These are phyloP conservation scores for Novumbra hubbsi DNA, from an alignment of 2,797 vertebrate genomes.

Conservation along the genomic window DNA sequence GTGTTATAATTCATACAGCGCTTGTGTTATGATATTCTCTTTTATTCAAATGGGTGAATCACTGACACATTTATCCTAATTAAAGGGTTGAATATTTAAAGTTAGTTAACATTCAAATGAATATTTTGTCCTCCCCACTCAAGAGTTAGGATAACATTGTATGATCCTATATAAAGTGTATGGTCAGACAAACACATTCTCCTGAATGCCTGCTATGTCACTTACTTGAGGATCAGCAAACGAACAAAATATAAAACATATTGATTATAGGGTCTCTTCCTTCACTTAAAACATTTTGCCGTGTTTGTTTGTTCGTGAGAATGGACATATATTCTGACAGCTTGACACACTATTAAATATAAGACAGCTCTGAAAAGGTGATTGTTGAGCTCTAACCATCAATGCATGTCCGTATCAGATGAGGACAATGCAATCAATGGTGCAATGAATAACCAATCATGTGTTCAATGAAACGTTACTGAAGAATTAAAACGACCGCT, in stretches of 20 bases:
- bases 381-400: background rate
- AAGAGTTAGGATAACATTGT: too few species aligned
- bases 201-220: constrained; percentile 7
- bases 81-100: too few species aligned
- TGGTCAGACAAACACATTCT: background rate
- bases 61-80: too few species aligned
- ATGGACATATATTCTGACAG: background rate
- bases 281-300: background rate
- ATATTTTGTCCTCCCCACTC: too few species aligned
- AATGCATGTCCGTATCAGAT: background rate
- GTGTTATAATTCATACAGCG: background rate
- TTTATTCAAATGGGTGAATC: too few species aligned
- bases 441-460: constrained; percentile 1
- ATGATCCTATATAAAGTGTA: too few species aligned
- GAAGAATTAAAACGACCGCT: background rate
- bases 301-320: constrained; percentile 12
- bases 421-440: background rate
- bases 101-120: too few species aligned
- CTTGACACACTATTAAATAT: background rate
- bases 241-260: background rate
- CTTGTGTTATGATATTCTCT: background rate
- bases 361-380: background rate
- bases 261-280: background rate
- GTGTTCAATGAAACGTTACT: background rate
- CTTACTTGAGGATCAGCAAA: background rate